phyloP scores from a whole-genome alignment of 2,888 invertebrate species.

The Sphinx pinastri region DNA sequence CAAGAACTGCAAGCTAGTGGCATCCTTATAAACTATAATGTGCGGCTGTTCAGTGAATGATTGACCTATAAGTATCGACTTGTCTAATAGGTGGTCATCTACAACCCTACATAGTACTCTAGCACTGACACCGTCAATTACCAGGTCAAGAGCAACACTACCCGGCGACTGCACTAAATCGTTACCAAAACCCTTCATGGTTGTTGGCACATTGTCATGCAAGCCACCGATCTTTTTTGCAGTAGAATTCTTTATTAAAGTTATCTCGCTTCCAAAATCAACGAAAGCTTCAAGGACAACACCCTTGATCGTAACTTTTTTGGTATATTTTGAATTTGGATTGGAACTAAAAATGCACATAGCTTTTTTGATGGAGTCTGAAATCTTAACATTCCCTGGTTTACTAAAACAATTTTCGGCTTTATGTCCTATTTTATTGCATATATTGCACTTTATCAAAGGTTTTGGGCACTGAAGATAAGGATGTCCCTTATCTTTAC shows the following conservation, averaged over 20 bases:
- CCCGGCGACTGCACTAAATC: neutral
- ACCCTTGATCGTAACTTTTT: neutral
- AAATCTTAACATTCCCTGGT: neutral
- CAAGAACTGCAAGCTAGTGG: neutral
- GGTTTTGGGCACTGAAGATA: neutral
- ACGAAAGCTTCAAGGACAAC: neutral
- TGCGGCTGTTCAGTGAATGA: neutral
- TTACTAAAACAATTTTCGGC: neutral
- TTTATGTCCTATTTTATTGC: neutral
- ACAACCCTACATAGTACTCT: too few species aligned
- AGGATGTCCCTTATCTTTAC: neutral
- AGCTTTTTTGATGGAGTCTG: neutral
- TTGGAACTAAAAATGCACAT: neutral
- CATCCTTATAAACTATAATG: neutral
- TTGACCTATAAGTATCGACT: neutral
- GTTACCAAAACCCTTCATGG: neutral
- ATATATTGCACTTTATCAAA: neutral
- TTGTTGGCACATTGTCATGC: neutral
- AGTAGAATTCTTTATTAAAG: neutral
- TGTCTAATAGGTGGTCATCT: too few species aligned
- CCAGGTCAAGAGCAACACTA: neutral
- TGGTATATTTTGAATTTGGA: neutral
- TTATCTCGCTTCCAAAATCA: neutral
- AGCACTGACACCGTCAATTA: neutral
- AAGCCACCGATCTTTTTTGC: neutral